These are phyloP conservation scores for Belgica antarctica DNA, from an alignment of 2,888 invertebrate species.

Conservation along the genomic window DNA sequence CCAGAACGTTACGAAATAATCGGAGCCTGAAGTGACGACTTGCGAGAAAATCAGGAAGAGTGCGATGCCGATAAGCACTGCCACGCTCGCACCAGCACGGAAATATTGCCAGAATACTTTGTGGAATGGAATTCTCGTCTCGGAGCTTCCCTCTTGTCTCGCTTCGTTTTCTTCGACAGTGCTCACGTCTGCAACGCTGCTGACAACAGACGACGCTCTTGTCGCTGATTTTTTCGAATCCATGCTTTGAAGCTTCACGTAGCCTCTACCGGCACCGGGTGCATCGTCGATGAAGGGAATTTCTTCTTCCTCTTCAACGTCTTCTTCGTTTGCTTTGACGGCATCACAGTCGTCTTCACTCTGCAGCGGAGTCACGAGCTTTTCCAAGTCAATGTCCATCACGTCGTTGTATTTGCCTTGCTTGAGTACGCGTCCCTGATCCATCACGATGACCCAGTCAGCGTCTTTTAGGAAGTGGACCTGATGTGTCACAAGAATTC, in stretches of 20 bases:
- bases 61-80: slow-evolving; percentile 55
- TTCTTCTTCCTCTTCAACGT: slow-evolving; percentile 52
- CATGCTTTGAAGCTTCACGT: slow-evolving; percentile 18
- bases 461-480: slow-evolving; percentile 67
- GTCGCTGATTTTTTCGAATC: slow-evolving; percentile 18
- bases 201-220: background rate
- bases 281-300: slow-evolving; percentile 55
- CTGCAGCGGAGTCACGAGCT: slow-evolving; percentile 45
- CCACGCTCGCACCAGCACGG: slow-evolving; percentile 57
- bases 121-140: slow-evolving; percentile 53
- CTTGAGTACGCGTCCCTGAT: slow-evolving; percentile 56
- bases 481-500: slow-evolving; percentile 77
- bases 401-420: slow-evolving; percentile 58
- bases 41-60: slow-evolving; percentile 59
- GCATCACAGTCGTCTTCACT: slow-evolving; percentile 48
- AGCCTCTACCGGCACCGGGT: slow-evolving; percentile 47
- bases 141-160: slow-evolving; percentile 53
- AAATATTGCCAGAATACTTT: slow-evolving; percentile 56
- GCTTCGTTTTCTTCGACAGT: slow-evolving; percentile 47
- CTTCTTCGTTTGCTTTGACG: slow-evolving; percentile 38
- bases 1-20: slow-evolving; percentile 65
- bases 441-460: slow-evolving; percentile 63
- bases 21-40: slow-evolving; percentile 59
- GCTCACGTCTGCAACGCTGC: slow-evolving; percentile 1
- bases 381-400: slow-evolving; percentile 55